Evolutionary conservation across 2,797 vertebrate genomes (phyloP).

Genomic region (Channallabes apus): DNA sequence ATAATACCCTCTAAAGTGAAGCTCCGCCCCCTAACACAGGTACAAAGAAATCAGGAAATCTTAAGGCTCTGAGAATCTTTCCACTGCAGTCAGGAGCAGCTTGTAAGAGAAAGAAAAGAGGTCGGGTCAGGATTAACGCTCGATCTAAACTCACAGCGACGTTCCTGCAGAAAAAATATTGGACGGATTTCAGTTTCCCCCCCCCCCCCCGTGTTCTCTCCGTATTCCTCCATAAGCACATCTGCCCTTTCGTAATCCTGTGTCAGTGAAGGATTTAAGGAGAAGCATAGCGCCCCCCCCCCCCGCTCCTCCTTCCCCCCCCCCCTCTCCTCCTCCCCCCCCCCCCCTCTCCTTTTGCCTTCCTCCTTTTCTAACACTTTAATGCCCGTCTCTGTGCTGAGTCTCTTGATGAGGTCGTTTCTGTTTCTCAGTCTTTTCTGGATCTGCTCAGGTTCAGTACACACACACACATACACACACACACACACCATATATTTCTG

Average conservation of each 20-base stretch:
- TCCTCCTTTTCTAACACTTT: constrained; percentile 17
- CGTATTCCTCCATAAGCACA: constrained; percentile 9
- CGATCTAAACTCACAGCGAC: neutral
- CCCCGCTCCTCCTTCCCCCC: constrained; percentile 32
- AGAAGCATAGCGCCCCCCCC: constrained; percentile 39
- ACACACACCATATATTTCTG: neutral
- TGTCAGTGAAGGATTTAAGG: constrained; percentile 33
- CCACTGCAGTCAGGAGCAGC: constrained; percentile 8
- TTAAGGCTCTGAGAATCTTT: neutral
- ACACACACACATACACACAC: too few species aligned
- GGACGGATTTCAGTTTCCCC: constrained; percentile 20
- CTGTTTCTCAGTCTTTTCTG: neutral
- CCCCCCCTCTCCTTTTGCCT: constrained; percentile 31
- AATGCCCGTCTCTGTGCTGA: constrained; percentile 11
- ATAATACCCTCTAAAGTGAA: neutral
- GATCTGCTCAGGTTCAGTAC: neutral
- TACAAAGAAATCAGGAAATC: neutral
- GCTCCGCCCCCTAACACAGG: neutral
- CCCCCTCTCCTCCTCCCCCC: neutral
- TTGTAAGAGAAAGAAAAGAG: neutral
- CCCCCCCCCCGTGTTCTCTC: neutral
- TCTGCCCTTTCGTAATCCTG: constrained; percentile 35
- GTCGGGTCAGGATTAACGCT: constrained; percentile 22
- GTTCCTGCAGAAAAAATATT: neutral
- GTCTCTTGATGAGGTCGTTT: neutral